These are phyloP conservation scores for Sardinella longiceps DNA, from an alignment of 2,797 vertebrate species.

Conservation along the genomic window DNA sequence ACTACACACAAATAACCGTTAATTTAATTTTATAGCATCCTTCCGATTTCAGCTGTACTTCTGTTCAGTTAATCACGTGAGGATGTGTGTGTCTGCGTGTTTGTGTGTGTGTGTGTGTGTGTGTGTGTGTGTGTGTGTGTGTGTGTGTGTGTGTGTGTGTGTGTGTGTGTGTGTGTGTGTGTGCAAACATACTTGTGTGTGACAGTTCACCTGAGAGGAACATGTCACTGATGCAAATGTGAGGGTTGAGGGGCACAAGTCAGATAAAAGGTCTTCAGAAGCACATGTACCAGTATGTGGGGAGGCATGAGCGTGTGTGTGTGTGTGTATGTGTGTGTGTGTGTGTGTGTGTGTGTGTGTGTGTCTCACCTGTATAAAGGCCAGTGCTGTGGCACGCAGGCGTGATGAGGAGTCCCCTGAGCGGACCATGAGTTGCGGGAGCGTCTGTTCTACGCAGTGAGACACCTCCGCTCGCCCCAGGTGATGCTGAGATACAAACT, in stretches of 20 bases:
- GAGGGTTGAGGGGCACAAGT: too few species aligned
- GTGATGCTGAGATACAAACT: conserved; percentile 84
- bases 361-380: conserved; percentile 83
- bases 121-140: neutral
- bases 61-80: too few species aligned
- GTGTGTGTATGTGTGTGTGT: too few species aligned
- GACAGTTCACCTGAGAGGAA: too few species aligned
- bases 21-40: too few species aligned
- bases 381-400: conserved; percentile 69
- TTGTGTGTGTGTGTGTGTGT: neutral
- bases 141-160: neutral
- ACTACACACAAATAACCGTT: too few species aligned
- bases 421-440: conserved; percentile 81
- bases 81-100: neutral
- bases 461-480: conserved; percentile 79
- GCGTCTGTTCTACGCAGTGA: conserved; percentile 84
- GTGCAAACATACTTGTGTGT: too few species aligned
- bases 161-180: too few species aligned
- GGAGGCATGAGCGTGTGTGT: conserved; percentile 77
- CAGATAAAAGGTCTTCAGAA: too few species aligned
- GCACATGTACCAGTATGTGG: conserved; percentile 59
- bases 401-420: conserved; percentile 82
- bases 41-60: too few species aligned
- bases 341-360: conserved; percentile 50
- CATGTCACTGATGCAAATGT: too few species aligned